Evolutionary conservation across 2,888 invertebrate genomes (phyloP), one percentile per base, ranked within the genome.

Genomic region (Euclidia mi): DNA sequence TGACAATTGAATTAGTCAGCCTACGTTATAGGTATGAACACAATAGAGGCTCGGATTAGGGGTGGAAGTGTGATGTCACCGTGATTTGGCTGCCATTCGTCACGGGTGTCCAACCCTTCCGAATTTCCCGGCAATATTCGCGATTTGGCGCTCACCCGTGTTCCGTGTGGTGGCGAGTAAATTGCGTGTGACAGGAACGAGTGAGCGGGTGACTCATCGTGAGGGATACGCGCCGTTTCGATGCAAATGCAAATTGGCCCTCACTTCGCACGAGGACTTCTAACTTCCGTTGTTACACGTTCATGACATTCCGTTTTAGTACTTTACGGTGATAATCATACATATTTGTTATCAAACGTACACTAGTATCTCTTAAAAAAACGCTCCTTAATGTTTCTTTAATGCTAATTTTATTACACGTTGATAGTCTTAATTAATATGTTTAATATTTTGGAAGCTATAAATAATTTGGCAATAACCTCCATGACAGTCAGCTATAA

Each of bases 231-330:
- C 48, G 52, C 15, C 53, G 67, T 64, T 65, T 66, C 72, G 78
- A 78, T 82, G 81, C 72, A 78, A 79, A 82, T 84, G 80, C 78
- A 85, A 87, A 88, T 87, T 87, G 79, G 72, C 70, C 77, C 71
- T 72, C 78, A 79, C 75, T 75, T 70, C 68, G 79, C 70, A 71
- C 72, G 73, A 77, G 75, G 74, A 76, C 90, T 90, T 88, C 96
- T 96, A 66, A 75, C 79, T 78, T 82, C 77, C 78, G 69, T 62
- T 28, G 17, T 35, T 43, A 65, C 62, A 74, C 63, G 61, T 48
- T 49, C 52, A 68, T 71, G 46, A 49, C 66, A 64, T 63, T 46
- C 38, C 51, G 25, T 43, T 41, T 38, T 28, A 18, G n/a, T 56
- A 15, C 15, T 29, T 32, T 32, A 17, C 4, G 18, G 42, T 38